Evolutionary conservation across 2,888 invertebrate species (phyloP).

Genomic region (Eumacrocentrus americanus): DNA sequence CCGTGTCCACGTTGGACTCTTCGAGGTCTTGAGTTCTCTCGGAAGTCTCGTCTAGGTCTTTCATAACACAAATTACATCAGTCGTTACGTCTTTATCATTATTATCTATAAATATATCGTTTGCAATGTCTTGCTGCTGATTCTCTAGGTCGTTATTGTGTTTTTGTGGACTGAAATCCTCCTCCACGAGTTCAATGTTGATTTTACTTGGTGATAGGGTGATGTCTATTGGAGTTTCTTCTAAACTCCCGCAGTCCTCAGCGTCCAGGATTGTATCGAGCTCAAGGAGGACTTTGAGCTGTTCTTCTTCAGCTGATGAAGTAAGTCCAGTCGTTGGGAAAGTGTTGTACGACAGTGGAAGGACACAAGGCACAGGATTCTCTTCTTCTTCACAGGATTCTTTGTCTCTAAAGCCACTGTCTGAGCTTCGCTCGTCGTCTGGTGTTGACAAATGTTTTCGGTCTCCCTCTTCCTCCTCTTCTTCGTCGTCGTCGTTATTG

Average conservation of each 20-base stretch:
- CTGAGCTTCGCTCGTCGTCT: constrained; percentile 63
- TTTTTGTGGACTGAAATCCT: neutral
- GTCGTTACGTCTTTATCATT: constrained; percentile 8
- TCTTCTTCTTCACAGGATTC: constrained; percentile 60
- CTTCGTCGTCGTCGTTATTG: constrained; percentile 57
- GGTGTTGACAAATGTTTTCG: constrained; percentile 61
- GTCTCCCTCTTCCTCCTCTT: constrained; percentile 61
- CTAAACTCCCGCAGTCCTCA: constrained; percentile 49
- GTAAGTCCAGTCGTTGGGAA: constrained; percentile 31
- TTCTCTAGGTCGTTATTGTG: constrained; percentile 6
- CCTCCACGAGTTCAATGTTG: constrained; percentile 6
- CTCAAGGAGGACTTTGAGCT: constrained; percentile 53
- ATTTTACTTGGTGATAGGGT: constrained; percentile 20
- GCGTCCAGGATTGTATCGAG: constrained; percentile 57
- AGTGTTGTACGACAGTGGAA: constrained; percentile 29
- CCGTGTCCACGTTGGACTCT: constrained; percentile 24
- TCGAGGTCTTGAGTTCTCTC: constrained; percentile 12
- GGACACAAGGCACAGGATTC: constrained; percentile 43
- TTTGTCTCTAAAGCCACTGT: constrained; percentile 63
- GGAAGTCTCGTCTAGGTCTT: neutral
- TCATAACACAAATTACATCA: neutral
- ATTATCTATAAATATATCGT: neutral
- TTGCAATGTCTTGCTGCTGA: constrained; percentile 1
- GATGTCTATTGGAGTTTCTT: constrained; percentile 36
- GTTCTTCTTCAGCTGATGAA: constrained; percentile 53